These are phyloP conservation scores for Tetragonisca angustula DNA, from an alignment of 2,888 invertebrate genomes.

Conservation along the genomic window DNA sequence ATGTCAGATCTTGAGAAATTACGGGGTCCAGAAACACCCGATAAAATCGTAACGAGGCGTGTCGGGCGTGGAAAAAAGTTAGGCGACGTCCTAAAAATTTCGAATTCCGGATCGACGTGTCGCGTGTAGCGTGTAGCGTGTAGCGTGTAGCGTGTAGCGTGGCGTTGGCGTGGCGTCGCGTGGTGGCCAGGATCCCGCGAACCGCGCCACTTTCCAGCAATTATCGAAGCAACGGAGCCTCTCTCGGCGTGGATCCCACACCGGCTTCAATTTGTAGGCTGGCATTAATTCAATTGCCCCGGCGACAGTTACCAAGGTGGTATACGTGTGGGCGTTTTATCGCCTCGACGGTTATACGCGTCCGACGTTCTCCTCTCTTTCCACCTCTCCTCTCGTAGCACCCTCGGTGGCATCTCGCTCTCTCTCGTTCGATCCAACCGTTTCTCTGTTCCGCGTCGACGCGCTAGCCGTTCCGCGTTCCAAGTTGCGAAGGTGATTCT, in stretches of 20 bases:
- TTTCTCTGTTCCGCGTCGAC: constrained; percentile 27
- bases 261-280: constrained; percentile 81
- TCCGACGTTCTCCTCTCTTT: constrained; percentile 52
- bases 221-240: constrained; percentile 75
- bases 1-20: too few relatives aligned
- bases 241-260: constrained; percentile 72
- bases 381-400: constrained; percentile 13
- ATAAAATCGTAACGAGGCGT: accelerated
- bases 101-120: constrained; percentile 33
- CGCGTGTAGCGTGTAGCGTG: constrained; percentile 18
- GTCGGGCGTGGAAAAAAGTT: not conserved
- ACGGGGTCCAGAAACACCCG: too few relatives aligned
- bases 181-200: constrained; percentile 62
- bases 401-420: constrained; percentile 13
- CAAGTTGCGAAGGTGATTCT: constrained; percentile 50
- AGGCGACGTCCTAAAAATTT: constrained; percentile 10
- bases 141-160: not conserved
- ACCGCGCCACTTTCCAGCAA: constrained; percentile 78
- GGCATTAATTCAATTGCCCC: constrained; percentile 81
- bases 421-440: constrained; percentile 3
- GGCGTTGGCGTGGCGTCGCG: constrained; percentile 13
- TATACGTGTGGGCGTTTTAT: constrained; percentile 78
- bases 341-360: constrained; percentile 73
- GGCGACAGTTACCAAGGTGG: constrained; percentile 77
- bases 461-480: constrained; percentile 67